phyloP scores from a whole-genome alignment of 2,113 vertebrate genomes.

The Columbina picui region DNA sequence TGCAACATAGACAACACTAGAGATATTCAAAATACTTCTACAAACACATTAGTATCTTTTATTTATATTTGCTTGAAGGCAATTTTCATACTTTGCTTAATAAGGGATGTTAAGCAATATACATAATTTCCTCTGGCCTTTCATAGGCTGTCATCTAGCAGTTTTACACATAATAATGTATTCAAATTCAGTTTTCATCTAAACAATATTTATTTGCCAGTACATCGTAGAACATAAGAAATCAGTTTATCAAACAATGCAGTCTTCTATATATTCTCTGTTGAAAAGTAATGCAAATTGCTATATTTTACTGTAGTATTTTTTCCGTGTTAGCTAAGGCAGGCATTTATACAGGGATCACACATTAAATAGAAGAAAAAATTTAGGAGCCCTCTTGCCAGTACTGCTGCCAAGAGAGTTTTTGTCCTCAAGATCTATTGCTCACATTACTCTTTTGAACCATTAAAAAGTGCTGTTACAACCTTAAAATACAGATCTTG shows the following conservation, averaged over 20 bases:
- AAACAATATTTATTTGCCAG: constrained; percentile 49
- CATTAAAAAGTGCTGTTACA: neutral
- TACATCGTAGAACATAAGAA: neutral
- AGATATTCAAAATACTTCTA: constrained; percentile 11
- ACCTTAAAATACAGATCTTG: neutral
- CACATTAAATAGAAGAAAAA: constrained; percentile 15
- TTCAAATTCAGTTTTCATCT: neutral
- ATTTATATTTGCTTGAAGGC: constrained; percentile 47
- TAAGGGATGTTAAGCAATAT: constrained; percentile 10
- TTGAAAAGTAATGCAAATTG: constrained; percentile 29
- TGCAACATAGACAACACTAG: neutral
- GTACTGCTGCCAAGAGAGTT: constrained; percentile 18
- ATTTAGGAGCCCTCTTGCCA: constrained; percentile 22
- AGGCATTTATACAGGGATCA: neutral
- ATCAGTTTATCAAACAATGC: constrained; percentile 2
- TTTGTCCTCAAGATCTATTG: constrained; percentile 19
- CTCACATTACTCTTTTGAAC: neutral
- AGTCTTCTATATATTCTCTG: neutral
- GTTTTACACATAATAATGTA: constrained; percentile 36
- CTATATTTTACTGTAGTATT: neutral
- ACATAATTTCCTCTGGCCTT: constrained; percentile 5
- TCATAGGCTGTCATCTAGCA: neutral
- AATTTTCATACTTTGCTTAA: constrained; percentile 48
- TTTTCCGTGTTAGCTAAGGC: neutral
- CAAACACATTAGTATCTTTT: constrained; percentile 24